phyloP scores from a whole-genome alignment of 53 echinoderm and acorn worm genomes.

The Mesocentrotus franciscanus region DNA sequence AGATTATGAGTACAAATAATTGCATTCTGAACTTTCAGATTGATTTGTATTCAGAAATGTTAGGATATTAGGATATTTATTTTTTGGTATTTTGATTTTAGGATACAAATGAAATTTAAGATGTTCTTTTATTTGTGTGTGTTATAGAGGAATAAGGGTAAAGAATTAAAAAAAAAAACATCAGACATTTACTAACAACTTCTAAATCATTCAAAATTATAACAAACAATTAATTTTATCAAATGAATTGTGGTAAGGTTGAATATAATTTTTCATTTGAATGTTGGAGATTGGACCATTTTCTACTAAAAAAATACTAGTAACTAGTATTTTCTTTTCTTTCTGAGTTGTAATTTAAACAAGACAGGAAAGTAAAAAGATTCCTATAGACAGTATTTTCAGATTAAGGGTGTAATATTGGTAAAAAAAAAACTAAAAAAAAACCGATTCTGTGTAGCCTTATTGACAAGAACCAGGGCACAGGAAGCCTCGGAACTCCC shows the following conservation, averaged over 20 bases:
- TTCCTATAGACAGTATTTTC: no score
- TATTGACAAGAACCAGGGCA: no score
- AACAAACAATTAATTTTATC: background rate
- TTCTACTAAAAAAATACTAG: no score
- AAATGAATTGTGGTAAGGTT: background rate
- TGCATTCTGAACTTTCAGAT: background rate
- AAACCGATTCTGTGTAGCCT: no score
- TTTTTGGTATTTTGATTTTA: constrained; percentile 13
- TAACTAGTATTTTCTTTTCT: no score
- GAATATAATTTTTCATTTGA: no score
- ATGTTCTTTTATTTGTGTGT: background rate
- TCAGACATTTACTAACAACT: background rate
- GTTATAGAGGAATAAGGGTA: background rate
- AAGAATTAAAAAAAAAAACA: background rate
- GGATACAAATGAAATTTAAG: background rate
- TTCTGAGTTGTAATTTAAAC: no score
- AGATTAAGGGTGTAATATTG: no score
- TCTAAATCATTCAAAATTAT: background rate
- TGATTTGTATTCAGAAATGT: constrained; percentile 52
- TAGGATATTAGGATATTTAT: constrained; percentile 44
- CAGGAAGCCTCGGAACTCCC: no score
- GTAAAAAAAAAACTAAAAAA: no score
- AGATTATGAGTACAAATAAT: constrained; percentile 38
- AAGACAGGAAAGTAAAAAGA: no score
- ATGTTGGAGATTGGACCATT: no score